Percentiles rank a stretch among this genome's conserved stretches.
phyloP scores from a whole-genome alignment of 2,797 vertebrate genomes.

The Enteromius paludinosus region DNA sequence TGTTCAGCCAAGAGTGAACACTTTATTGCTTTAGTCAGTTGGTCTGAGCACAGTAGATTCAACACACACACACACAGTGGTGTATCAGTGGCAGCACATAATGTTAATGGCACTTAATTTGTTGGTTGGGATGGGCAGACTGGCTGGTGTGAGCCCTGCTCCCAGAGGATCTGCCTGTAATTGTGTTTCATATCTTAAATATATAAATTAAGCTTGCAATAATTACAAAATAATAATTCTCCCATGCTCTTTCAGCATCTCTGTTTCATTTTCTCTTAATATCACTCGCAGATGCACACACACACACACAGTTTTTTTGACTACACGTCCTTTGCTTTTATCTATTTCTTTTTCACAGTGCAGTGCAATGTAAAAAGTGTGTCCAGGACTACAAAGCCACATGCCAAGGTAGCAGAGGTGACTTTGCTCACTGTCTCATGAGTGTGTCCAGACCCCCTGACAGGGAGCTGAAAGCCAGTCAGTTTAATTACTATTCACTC shows the following conservation, averaged over 20 bases:
- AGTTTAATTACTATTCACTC: slow-evolving; percentile 31
- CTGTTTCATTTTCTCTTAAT: slow-evolving; percentile 8
- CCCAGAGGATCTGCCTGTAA: slow-evolving; percentile 45
- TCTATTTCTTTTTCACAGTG: neutral
- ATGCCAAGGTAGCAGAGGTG: slow-evolving; percentile 29
- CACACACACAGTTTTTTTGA: neutral
- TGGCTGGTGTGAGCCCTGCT: slow-evolving; percentile 23
- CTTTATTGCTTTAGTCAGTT: slow-evolving; percentile 19
- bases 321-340: neutral
- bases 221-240: slow-evolving; percentile 51
- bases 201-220: slow-evolving; percentile 50
- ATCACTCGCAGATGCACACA: neutral
- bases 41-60: slow-evolving; percentile 17
- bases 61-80: slow-evolving; percentile 7
- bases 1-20: slow-evolving; percentile 16
- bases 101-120: slow-evolving; percentile 55
- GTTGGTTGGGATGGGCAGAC: slow-evolving; percentile 43
- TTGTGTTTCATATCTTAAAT: slow-evolving; percentile 51
- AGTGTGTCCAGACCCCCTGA: slow-evolving; percentile 26
- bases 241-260: neutral
- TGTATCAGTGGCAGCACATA: slow-evolving; percentile 47
- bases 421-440: slow-evolving; percentile 37
- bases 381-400: slow-evolving; percentile 18
- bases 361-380: slow-evolving; percentile 9
- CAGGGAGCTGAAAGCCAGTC: slow-evolving; percentile 25